Percentiles rank a stretch among this genome's conserved stretches.
phyloP scores from a whole-genome alignment of 2,113 vertebrate species.

The Turnix velox region DNA sequence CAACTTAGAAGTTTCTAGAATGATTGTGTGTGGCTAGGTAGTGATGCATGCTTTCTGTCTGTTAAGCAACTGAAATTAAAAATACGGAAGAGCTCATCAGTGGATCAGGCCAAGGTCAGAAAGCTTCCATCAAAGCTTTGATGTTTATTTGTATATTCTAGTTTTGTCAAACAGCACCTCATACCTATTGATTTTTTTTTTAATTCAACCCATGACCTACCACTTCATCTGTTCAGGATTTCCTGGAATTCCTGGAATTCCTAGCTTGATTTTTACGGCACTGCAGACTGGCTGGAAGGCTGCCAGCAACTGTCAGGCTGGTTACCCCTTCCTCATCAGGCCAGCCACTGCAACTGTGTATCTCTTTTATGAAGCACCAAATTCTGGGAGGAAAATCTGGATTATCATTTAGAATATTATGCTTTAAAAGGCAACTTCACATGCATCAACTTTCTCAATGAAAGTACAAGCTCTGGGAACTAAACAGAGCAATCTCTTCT shows the following conservation, averaged over 20 bases:
- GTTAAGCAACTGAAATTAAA: not conserved
- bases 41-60: not conserved
- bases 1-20: not conserved
- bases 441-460: not conserved
- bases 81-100: not conserved
- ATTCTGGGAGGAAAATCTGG: not conserved
- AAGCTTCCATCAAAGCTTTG: not conserved
- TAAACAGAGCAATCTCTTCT: not conserved
- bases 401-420: not conserved
- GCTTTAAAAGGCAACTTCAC: not conserved
- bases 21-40: not conserved
- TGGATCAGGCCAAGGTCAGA: not conserved
- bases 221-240: not conserved
- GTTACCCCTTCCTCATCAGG: not conserved
- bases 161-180: not conserved
- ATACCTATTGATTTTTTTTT: not conserved
- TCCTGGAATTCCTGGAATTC: not conserved
- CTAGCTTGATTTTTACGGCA: not conserved
- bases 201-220: not conserved
- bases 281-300: not conserved
- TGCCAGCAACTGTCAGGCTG: rapidly evolving
- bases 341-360: not conserved
- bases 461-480: not conserved
- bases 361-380: not conserved
- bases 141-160: not conserved